phyloP scores from a whole-genome alignment of 2,888 invertebrate genomes.

The Cephus rjabovi region DNA sequence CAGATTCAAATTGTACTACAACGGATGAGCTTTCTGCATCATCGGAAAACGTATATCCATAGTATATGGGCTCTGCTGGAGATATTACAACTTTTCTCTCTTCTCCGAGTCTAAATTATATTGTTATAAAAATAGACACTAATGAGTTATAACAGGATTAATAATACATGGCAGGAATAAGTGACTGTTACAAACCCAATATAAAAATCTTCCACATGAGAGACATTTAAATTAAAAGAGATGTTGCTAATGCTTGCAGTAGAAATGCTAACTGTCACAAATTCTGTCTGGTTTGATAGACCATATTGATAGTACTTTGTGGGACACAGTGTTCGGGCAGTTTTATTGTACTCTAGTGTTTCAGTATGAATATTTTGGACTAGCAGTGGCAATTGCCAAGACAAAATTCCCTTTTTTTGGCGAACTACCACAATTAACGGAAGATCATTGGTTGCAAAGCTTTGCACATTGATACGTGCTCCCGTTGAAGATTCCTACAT shows the following conservation, averaged over 20 bases:
- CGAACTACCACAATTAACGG: conserved; percentile 81
- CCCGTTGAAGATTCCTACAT: conserved; percentile 40
- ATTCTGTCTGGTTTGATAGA: conserved; percentile 66
- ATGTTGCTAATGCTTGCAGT: conserved; percentile 73
- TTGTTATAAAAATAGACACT: not conserved
- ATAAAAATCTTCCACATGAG: conserved; percentile 72
- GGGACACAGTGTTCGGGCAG: conserved; percentile 73
- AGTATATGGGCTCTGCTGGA: conserved; percentile 74
- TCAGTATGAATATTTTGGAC: conserved; percentile 64
- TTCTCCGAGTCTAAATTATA: conserved; percentile 43
- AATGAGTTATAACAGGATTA: conserved; percentile 8
- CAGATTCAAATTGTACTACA: conserved; percentile 74
- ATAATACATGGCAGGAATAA: conserved; percentile 9
- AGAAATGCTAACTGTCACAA: conserved; percentile 75
- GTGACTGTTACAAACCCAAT: conserved; percentile 57
- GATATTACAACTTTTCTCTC: conserved; percentile 57
- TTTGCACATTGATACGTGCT: conserved; percentile 55
- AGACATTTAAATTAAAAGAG: conserved; percentile 72
- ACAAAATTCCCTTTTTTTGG: conserved; percentile 80
- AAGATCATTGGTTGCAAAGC: conserved; percentile 69
- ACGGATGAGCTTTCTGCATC: conserved; percentile 67
- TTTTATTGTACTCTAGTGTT: conserved; percentile 45
- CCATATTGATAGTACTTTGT: conserved; percentile 68
- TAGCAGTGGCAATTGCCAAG: conserved; percentile 82
- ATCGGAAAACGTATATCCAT: conserved; percentile 71